Percentiles rank a stretch among this genome's conserved stretches.
Evolutionary conservation across 2,888 invertebrate genomes (phyloP).

Genomic region (Athripsodes cinereus): DNA sequence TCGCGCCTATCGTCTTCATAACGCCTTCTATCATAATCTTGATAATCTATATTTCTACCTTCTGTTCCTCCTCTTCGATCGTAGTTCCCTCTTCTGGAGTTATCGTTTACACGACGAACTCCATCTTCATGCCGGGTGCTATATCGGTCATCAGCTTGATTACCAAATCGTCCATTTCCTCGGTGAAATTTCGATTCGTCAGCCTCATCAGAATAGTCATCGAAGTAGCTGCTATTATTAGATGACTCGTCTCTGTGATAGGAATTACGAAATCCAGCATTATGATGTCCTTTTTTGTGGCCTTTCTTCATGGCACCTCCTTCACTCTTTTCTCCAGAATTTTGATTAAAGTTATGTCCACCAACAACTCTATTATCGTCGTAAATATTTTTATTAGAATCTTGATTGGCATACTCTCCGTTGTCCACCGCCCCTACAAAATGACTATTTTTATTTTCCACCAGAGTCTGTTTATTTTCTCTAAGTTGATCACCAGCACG

Average conservation of each 20-base stretch:
- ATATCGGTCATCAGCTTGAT: slow-evolving; percentile 42
- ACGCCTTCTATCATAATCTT: slow-evolving; percentile 45
- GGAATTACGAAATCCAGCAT: slow-evolving; percentile 61
- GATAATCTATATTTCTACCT: slow-evolving; percentile 39
- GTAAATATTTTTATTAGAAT: slow-evolving; percentile 42
- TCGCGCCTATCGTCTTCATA: slow-evolving; percentile 43
- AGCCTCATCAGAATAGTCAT: slow-evolving; percentile 52
- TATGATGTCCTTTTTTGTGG: slow-evolving; percentile 63
- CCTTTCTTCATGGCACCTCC: slow-evolving; percentile 43
- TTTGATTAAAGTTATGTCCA: slow-evolving; percentile 42
- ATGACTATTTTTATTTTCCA: slow-evolving; percentile 44
- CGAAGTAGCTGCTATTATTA: slow-evolving; percentile 62
- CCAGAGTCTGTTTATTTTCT: slow-evolving; percentile 41
- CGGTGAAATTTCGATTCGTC: slow-evolving; percentile 45
- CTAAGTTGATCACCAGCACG: slow-evolving; percentile 46
- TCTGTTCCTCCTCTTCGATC: slow-evolving; percentile 42
- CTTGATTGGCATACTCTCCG: slow-evolving; percentile 46
- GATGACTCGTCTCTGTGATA: slow-evolving; percentile 67
- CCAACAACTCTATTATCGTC: slow-evolving; percentile 44
- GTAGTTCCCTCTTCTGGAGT: slow-evolving; percentile 41
- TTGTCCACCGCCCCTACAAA: slow-evolving; percentile 43
- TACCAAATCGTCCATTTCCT: slow-evolving; percentile 40
- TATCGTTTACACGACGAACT: slow-evolving; percentile 39
- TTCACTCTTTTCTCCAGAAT: slow-evolving; percentile 43
- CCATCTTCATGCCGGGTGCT: slow-evolving; percentile 45